Evolutionary conservation across 2,797 vertebrate genomes (phyloP), one percentile per base, ranked within the genome.

Genomic region (Molossus molossus): DNA sequence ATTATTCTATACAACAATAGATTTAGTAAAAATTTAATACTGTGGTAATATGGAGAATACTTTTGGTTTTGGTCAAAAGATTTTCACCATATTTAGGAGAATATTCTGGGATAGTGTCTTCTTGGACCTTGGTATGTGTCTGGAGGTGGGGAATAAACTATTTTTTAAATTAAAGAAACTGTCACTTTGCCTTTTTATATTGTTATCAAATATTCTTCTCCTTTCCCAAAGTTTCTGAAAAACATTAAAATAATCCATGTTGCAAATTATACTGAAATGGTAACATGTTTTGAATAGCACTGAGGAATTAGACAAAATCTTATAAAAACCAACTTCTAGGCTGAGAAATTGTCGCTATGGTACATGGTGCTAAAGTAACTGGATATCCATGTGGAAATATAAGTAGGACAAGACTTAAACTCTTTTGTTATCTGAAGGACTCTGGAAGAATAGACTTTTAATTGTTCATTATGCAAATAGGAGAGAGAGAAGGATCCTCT

Each of bases 141-240:
- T 93, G 15, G 33, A 29, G 53, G 55, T 76, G 21, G 70, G 27
- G 18, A 70, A 15, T 50, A 60, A 55, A 20, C n/a, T 81, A 45
- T 77, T 64, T 90, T 81, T 87, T 73, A 10, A 95, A 90, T 85
- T 64, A 80, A 90, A 79, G 15, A 4, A 86, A 95, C 45, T 82
- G 23, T 33, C 9, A 69, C 53, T 93, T 91, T 65, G 64, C 40
- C 55, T 92, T 77, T 83, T 91, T n/a, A 94, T 79, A 64, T 53
- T 80, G 21, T 83, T 90, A 25, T 40, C 77, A 92, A 80, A 87
- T 87, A 70, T 94, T 84, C 18, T 9, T 77, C 18, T 84, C 23
- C 27, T 3, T 37, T 70, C 55, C 29, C 57, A 53, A 92, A 89
- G 25, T 92, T 95, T 21, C 81, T 14, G 27, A 94, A 82, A 60